A percentile compares a stretch with the other conserved stretches of the same genome.
phyloP scores from a whole-genome alignment of 2,888 invertebrate genomes.

The Pachliopta kotzebuea region DNA sequence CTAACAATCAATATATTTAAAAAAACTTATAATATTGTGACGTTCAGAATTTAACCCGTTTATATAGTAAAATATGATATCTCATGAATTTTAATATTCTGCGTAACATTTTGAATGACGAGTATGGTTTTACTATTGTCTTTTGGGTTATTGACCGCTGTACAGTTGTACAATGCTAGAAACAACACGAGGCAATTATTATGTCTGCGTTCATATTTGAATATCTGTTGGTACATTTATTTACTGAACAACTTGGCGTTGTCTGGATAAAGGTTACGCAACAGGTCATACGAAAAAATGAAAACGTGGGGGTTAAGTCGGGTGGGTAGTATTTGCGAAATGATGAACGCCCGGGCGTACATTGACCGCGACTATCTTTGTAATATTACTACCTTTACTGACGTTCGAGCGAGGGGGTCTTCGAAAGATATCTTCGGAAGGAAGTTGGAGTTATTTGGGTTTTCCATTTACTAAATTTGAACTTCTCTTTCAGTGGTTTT shows the following conservation, averaged over 20 bases:
- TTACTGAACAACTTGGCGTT: not conserved
- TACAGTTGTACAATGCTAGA: slow-evolving; percentile 1
- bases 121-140: slow-evolving; percentile 1
- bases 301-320: slow-evolving; percentile 5
- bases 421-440: too few relatives aligned
- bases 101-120: not conserved
- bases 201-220: slow-evolving; percentile 15
- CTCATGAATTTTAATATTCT: not conserved
- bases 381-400: not conserved
- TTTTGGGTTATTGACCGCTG: slow-evolving; percentile 13
- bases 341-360: slow-evolving; percentile 60
- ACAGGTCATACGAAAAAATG: slow-evolving; percentile 12
- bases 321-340: slow-evolving; percentile 42
- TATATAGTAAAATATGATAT: not conserved
- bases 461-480: too few relatives aligned
- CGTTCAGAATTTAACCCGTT: not conserved
- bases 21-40: not conserved
- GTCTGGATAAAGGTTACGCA: slow-evolving; percentile 5
- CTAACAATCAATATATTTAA: too few relatives aligned
- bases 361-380: slow-evolving; percentile 57
- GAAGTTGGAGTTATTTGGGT: too few relatives aligned
- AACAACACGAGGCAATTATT: slow-evolving; percentile 10
- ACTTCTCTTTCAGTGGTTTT: too few relatives aligned
- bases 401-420: too few relatives aligned
- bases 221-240: not conserved